A percentile compares a stretch with the other conserved stretches of the same genome.
Conservation (phyloP, 2,797 vertebrate species). For the Pogoniulus pusillus region DNA sequence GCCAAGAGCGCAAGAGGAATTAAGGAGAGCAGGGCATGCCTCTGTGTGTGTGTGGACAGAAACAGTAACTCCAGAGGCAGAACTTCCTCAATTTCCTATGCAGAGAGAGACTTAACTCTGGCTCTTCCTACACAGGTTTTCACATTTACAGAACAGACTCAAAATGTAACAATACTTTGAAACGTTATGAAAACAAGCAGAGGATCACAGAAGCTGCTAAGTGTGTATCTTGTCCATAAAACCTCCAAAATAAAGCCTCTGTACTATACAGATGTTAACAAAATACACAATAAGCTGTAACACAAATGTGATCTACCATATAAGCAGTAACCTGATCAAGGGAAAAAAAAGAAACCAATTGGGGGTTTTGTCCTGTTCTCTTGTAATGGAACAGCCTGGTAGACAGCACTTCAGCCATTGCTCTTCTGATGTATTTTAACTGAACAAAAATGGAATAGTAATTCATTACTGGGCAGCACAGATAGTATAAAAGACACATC, state of each 20-base stretch:
- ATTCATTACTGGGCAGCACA: background rate
- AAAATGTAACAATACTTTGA: background rate
- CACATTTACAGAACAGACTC: background rate
- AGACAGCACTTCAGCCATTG: background rate
- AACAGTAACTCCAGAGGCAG: background rate
- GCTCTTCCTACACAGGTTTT: background rate
- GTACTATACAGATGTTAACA: background rate
- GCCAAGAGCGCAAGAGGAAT: background rate
- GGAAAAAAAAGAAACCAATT: background rate
- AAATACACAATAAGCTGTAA: background rate
- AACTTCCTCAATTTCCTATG: fast-evolving
- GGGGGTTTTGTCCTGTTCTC: background rate
- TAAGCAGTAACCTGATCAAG: background rate
- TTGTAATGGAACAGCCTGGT: fast-evolving
- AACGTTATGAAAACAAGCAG: background rate
- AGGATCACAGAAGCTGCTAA: background rate
- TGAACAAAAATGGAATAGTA: background rate
- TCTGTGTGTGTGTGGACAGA: fast-evolving
- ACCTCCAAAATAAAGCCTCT: background rate
- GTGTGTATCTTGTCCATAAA: background rate
- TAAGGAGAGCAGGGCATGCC: background rate
- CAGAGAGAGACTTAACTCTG: background rate
- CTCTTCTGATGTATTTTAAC: background rate
- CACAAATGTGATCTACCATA: background rate
- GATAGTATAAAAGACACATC: background rate